Conservation (phyloP, 2,888 invertebrate genomes). For the Hydrotaea cyrtoneurina region DNA sequence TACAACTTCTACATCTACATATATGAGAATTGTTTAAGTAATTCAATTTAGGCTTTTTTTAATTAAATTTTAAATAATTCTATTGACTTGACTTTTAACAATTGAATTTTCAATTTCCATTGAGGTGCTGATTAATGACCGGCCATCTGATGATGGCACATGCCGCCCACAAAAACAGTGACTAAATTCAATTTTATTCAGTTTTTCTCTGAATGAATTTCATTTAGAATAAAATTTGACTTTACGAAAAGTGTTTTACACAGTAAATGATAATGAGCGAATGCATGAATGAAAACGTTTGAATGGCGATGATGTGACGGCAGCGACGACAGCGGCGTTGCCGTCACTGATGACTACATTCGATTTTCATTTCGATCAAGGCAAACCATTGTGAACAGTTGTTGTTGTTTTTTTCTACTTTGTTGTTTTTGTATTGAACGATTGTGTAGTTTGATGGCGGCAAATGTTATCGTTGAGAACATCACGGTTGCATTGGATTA, state of each 20-base stretch:
- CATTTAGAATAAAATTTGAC: neutral
- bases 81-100: neutral
- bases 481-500: neutral
- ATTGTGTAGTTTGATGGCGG: constrained; percentile 20
- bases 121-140: neutral
- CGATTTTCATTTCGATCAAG: constrained; percentile 36
- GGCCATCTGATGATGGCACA: constrained; percentile 10
- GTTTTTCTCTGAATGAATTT: constrained; percentile 11
- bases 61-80: constrained; percentile 9
- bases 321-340: neutral
- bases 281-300: constrained; percentile 18
- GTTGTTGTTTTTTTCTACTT: constrained; percentile 11
- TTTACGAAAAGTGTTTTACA: constrained; percentile 5
- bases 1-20: too few relatives aligned
- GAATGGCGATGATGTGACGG: constrained; percentile 8
- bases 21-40: neutral
- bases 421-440: neutral
- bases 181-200: neutral
- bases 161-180: neutral
- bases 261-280: neutral
- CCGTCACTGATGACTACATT: constrained; percentile 21
- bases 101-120: constrained; percentile 10
- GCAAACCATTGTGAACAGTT: neutral
- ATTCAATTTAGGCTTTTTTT: constrained; percentile 5
- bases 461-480: neutral